phyloP scores from a whole-genome alignment of 2,113 vertebrate genomes.

The Panthera tigris region DNA sequence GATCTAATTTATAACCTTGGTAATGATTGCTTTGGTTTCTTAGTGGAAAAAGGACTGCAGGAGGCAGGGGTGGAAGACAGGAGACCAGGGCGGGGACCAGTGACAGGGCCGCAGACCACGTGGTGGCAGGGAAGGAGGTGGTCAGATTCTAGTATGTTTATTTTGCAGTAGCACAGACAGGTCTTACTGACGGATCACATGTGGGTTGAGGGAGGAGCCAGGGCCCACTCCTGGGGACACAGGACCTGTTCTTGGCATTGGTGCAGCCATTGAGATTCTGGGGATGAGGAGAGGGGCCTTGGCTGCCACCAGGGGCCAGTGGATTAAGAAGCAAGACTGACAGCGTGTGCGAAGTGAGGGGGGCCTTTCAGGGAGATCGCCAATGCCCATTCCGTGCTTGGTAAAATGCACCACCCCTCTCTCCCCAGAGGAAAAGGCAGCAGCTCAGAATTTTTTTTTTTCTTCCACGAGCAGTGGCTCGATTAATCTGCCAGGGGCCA shows the following conservation, averaged over 20 bases:
- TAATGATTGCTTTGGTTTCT: neutral
- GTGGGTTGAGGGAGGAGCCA: accelerated
- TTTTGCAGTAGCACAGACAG: neutral
- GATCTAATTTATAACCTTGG: neutral
- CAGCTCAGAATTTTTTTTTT: neutral
- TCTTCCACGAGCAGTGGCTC: neutral
- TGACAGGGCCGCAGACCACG: accelerated
- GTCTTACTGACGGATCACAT: neutral
- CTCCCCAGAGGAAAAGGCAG: neutral
- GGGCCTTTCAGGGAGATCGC: neutral
- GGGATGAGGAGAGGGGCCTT: neutral
- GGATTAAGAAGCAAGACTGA: neutral
- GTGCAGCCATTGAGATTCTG: neutral
- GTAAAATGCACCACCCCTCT: accelerated
- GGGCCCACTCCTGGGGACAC: neutral
- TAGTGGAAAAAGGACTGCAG: neutral
- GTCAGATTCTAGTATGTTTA: too few species aligned
- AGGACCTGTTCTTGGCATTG: neutral
- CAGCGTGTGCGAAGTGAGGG: too few species aligned
- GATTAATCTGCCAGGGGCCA: neutral
- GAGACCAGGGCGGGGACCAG: neutral
- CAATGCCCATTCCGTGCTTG: accelerated
- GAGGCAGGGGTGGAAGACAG: neutral
- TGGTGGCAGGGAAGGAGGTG: neutral
- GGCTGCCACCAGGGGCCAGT: neutral